Conservation (phyloP, 2,797 vertebrate species). For the Semotilus atromaculatus region DNA sequence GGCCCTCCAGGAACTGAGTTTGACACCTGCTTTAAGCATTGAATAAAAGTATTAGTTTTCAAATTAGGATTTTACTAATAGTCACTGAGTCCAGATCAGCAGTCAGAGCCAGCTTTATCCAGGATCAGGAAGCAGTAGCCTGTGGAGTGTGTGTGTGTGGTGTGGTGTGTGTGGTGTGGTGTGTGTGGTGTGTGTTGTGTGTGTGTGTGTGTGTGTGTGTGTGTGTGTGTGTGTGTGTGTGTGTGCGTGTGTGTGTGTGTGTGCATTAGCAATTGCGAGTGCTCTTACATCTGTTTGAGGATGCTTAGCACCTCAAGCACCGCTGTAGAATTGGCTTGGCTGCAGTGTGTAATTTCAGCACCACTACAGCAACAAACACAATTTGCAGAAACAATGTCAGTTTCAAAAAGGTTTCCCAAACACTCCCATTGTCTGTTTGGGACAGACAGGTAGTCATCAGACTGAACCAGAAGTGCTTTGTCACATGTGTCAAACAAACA, state of each 20-base stretch:
- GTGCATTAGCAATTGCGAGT: not conserved
- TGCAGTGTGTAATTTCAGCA: not conserved
- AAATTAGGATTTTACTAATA: not conserved
- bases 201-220: not conserved
- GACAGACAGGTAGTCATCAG: not conserved
- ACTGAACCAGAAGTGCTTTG: not conserved
- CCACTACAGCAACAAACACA: not conserved
- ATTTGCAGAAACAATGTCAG: not conserved
- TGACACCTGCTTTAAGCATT: not conserved
- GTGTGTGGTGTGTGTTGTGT: too few species aligned
- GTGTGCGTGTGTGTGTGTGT: not conserved
- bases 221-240: not conserved
- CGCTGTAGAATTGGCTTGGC: not conserved
- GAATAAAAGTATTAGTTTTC: not conserved
- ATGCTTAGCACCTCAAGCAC: slow-evolving; percentile 6
- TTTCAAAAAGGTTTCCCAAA: slow-evolving; percentile 1
- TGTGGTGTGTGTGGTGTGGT: not conserved
- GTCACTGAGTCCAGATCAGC: too few species aligned
- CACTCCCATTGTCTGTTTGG: not conserved
- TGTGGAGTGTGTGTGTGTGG: not conserved
- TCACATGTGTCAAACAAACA: not conserved
- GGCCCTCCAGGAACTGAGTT: too few species aligned
- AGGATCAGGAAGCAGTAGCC: not conserved
- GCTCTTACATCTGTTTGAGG: not conserved
- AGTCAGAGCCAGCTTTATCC: not conserved